phyloP scores from a whole-genome alignment of 1,140 invertebrate genomes.

The Chironomus tepperi region DNA sequence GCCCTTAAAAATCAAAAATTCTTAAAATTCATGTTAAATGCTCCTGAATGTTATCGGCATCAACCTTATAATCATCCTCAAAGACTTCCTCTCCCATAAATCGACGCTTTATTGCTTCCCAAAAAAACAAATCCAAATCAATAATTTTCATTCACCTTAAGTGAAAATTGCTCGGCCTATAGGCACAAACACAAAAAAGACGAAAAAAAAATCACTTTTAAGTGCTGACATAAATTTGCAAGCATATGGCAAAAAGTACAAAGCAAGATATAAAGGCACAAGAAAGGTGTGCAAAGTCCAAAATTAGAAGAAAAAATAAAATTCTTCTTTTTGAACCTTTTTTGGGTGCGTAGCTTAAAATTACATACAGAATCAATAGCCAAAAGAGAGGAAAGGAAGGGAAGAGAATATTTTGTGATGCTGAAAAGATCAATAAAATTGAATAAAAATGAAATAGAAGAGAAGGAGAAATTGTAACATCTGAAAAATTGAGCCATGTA shows the following conservation, averaged over 20 bases:
- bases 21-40: no score
- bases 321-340: not conserved
- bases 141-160: no score
- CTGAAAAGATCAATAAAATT: not conserved
- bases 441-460: no score
- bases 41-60: no score
- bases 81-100: no score
- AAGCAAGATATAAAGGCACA: not conserved
- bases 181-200: not conserved
- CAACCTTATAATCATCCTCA: no score
- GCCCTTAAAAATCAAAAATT: no score
- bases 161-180: not conserved
- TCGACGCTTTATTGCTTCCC: no score
- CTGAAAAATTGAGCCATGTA: not conserved
- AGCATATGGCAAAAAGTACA: not conserved
- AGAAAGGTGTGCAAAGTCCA: conserved; percentile 6
- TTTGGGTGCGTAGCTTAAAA: not conserved
- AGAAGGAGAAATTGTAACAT: not conserved
- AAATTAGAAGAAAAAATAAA: not conserved
- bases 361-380: no score
- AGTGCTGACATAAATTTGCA: conserved; percentile 12
- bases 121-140: no score
- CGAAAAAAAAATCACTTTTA: not conserved
- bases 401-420: not conserved
- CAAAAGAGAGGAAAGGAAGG: no score